Base-by-base conservation (phyloP, 1,140 invertebrate species). In the Oedothorax gibbosus region DNA sequence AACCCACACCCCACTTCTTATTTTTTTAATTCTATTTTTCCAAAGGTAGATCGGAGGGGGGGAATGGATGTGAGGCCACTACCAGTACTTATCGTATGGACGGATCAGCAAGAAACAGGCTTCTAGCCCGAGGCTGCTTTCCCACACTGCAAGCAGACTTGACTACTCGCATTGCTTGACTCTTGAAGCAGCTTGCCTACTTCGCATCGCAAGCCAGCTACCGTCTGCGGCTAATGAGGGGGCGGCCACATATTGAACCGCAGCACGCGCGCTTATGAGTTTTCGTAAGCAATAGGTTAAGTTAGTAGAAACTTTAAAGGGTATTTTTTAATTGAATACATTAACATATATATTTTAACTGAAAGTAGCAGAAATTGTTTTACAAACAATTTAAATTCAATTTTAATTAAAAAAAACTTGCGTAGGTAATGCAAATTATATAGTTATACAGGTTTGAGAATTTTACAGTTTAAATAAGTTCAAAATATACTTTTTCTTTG, bases 71-170 rank as follows among this genome's bases (percentile, higher is more conserved):
- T 77, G 35, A 79, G 62, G 64, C 77, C 64, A 71, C 68, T 49
- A 71, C 35, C 68, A 79, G 80, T 73, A 82, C 80, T 82, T 82
- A 82, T 82, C 80, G 54, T 64, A 73, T 50, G 69, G 80, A 82
- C 50, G 80, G 80, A 82, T 82, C 80, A 82, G 35, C 35, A 35
- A 35, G 69, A 82, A 82, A 82, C 80, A 73, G 80, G 80, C 80
- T 82, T 82, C 73, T 82, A 73, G 80, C 80, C 80, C 49, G 64
- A 7, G 81, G 81, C 81, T 75, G 18, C 65, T 57, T 84, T 84
- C 81, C 81, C 81, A 84, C 81, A 84, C 81, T 84, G 69, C 56
- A 1, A 35, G 35, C 35, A 35, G 35, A 35, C 35, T 35, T 35
- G 35, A 35, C 35, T 35, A 64, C 77, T 79, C 49, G 12, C 77